Evolutionary conservation across 1,140 invertebrate genomes (phyloP), one percentile per base, ranked within the genome.

Genomic region (Pissodes strobi): DNA sequence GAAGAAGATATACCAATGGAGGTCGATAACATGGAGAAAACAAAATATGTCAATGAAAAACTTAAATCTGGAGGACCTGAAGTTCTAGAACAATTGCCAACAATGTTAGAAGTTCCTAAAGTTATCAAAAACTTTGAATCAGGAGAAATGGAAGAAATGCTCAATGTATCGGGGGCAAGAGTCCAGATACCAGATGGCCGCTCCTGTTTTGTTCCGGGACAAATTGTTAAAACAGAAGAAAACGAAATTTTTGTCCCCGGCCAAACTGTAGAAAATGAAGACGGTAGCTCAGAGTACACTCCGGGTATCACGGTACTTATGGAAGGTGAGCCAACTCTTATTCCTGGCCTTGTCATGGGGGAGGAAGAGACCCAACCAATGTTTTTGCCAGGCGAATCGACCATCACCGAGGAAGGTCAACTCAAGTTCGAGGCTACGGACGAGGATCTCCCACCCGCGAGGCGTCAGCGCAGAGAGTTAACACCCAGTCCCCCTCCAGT

Each of bases 271-370:
- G 79, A 85, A 66, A 87, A 85, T 2, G 84, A 86, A 18, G 76
- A 82, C 43, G 88, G 87, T 15, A 80, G 15, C 12, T 58, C 81
- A 27, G 77, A 83, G 56, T 92, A 91, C 76, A 84, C 89, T 46
- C 88, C 89, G 12, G 89, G 89, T 2, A 82, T 90, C 37, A 89
- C 85, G 30, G 81, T 90, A 15, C 82, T 85, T 64, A 86, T 86
- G 1, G 84, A 87, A 9, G 79, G 84, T 38, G 87, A 87, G 12
- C 84, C 87, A 1, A 78, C 84, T 23, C 79, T 91, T 21, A 82
- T 91, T 60, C 86, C 89, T 6, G 76, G 76, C 22, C 66, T 76
- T 19, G 72, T 77, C 3, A 72, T 77, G 66, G 74, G 74, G 2
- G 74, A 77, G 52, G 72, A 76, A 39, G 69, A 71, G 51, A 46